phyloP scores from a whole-genome alignment of 2,113 vertebrate genomes.

The Sylvilagus bachmani region DNA sequence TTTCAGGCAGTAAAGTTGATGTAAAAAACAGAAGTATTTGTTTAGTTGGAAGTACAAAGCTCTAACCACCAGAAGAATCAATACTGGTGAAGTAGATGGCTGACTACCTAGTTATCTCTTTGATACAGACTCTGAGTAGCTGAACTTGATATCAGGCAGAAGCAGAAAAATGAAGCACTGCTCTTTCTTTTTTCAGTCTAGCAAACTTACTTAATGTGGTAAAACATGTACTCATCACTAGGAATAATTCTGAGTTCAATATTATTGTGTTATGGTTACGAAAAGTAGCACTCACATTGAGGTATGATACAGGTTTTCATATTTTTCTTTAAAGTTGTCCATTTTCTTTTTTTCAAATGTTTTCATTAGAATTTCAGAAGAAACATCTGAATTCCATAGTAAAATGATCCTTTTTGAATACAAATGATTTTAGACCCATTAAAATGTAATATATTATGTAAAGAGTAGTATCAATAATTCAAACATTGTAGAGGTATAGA shows the following conservation, averaged over 20 bases:
- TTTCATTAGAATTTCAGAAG: not conserved
- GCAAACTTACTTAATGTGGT: not conserved
- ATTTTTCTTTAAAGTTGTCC: not conserved
- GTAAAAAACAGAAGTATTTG: not conserved
- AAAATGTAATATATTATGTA: not conserved
- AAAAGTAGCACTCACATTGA: not conserved
- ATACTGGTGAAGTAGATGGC: not conserved
- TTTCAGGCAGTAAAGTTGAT: not conserved
- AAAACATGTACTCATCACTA: not conserved
- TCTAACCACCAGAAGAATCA: not conserved
- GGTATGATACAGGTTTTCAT: not conserved
- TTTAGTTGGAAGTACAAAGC: not conserved
- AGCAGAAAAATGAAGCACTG: not conserved
- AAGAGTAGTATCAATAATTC: not conserved
- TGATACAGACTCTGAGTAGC: not conserved
- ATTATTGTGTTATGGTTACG: not conserved
- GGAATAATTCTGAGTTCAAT: not conserved
- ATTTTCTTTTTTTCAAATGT: conserved; percentile 26
- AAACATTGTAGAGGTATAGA: not conserved
- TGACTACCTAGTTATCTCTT: conserved; percentile 35
- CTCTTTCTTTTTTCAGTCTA: not conserved
- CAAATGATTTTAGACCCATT: conserved; percentile 16
- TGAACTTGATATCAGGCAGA: conserved; percentile 39
- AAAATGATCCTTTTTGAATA: conserved; percentile 20
- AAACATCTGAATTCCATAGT: not conserved